These are phyloP conservation scores for Carduelis carduelis DNA, from an alignment of 2,797 vertebrate species.

Conservation along the genomic window DNA sequence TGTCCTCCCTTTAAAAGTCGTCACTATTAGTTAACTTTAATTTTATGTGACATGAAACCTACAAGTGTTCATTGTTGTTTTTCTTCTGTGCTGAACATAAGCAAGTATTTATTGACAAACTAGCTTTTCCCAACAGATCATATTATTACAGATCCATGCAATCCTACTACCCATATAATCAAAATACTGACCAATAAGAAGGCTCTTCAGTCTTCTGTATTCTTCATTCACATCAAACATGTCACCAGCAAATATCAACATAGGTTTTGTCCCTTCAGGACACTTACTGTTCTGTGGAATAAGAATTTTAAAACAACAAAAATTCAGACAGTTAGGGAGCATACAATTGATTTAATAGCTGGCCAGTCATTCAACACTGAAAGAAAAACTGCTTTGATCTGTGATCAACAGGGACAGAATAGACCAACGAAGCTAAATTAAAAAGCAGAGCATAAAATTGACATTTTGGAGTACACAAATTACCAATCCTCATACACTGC, in stretches of 20 bases:
- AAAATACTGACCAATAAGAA: conserved; percentile 84
- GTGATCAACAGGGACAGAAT: neutral
- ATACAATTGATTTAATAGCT: neutral
- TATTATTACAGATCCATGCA: neutral
- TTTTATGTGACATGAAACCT: neutral
- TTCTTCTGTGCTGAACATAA: neutral
- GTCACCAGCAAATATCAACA: conserved; percentile 94
- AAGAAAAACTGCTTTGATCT: neutral
- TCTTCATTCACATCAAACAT: conserved; percentile 85
- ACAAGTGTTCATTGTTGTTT: neutral
- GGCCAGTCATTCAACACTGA: neutral
- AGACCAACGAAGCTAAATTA: neutral
- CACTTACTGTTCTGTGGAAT: conserved; percentile 82
- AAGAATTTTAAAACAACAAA: neutral
- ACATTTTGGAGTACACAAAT: neutral
- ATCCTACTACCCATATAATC: neutral
- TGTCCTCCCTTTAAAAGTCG: neutral
- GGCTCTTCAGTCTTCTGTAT: conserved; percentile 85
- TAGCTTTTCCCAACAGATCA: neutral
- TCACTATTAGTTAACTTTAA: neutral
- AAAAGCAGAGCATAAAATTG: neutral
- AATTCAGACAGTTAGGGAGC: neutral
- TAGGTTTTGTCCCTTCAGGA: conserved; percentile 92
- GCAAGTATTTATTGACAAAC: neutral
- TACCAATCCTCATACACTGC: neutral